A percentile compares a stretch with the other conserved stretches of the same genome.
phyloP scores from a whole-genome alignment of 2,797 vertebrate genomes.

The Propithecus perrieri region DNA sequence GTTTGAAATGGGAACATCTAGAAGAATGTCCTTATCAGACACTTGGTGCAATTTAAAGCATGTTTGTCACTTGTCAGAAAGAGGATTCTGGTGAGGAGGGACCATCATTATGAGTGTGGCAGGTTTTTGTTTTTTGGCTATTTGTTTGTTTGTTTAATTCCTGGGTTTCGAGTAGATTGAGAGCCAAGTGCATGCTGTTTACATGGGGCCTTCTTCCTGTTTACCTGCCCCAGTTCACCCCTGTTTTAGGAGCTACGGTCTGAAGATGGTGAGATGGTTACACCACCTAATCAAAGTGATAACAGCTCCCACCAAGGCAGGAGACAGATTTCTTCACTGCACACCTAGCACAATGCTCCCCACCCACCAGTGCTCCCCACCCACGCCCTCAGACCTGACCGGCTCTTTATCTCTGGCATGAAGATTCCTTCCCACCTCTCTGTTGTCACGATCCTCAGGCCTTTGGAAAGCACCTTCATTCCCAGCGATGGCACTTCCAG shows the following conservation, averaged over 20 bases:
- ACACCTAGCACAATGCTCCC: background rate
- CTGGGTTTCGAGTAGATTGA: background rate
- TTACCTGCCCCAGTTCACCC: background rate
- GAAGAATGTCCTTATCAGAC: background rate
- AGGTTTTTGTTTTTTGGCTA: background rate
- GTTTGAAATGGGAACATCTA: background rate
- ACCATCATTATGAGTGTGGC: background rate
- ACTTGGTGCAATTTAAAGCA: background rate
- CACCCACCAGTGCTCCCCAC: background rate
- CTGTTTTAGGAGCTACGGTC: background rate
- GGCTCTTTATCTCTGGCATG: background rate
- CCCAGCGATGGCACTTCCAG: background rate
- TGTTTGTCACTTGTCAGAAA: background rate
- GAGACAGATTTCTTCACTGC: background rate
- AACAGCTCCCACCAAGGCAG: background rate
- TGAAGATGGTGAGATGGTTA: background rate
- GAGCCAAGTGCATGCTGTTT: background rate
- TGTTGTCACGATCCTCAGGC: background rate
- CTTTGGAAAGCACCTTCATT: background rate
- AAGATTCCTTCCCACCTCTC: background rate
- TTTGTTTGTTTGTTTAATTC: background rate
- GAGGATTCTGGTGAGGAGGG: background rate
- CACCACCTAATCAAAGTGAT: background rate
- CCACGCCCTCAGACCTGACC: no score
- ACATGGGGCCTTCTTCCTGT: background rate